Percentiles rank a stretch among this genome's conserved stretches.
These are phyloP conservation scores for Vimba vimba DNA, from an alignment of 2,113 vertebrate genomes.

Conservation along the genomic window DNA sequence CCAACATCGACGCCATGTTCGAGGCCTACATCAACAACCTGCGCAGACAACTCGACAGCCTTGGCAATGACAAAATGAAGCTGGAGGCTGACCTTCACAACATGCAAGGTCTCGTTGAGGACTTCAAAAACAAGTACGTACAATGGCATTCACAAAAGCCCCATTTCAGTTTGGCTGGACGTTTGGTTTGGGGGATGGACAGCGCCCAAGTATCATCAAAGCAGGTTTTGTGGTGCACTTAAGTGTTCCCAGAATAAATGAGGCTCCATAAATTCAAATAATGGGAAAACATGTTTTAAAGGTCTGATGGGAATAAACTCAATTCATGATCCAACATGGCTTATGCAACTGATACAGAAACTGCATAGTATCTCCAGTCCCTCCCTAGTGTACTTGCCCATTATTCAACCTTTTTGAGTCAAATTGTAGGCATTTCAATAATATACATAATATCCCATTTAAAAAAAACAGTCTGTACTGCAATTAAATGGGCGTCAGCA, in stretches of 20 bases:
- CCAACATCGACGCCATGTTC: slow-evolving; percentile 86
- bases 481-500: slow-evolving; percentile 31
- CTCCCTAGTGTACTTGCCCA: slow-evolving; percentile 64
- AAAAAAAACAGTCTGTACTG: not conserved
- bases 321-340: not conserved
- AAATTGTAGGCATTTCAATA: slow-evolving; percentile 56
- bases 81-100: slow-evolving; percentile 90
- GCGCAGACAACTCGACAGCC: slow-evolving; percentile 84
- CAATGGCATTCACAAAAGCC: not conserved
- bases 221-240: slow-evolving; percentile 31
- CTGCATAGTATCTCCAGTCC: not conserved
- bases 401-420: slow-evolving; percentile 57
- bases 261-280: not conserved
- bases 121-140: slow-evolving; percentile 95
- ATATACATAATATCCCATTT: not conserved
- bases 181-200: not conserved
- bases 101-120: slow-evolving; percentile 92
- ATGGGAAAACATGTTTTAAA: slow-evolving; percentile 6
- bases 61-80: slow-evolving; percentile 86
- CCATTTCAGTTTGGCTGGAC: not conserved
- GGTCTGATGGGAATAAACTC: slow-evolving; percentile 16
- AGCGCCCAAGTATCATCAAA: slow-evolving; percentile 17
- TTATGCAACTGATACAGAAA: slow-evolving; percentile 21
- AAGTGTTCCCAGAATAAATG: slow-evolving; percentile 36
- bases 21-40: slow-evolving; percentile 87